A percentile compares a stretch with the other conserved stretches of the same genome.
phyloP scores from a whole-genome alignment of 1,140 invertebrate species.

The Venturia canescens region DNA sequence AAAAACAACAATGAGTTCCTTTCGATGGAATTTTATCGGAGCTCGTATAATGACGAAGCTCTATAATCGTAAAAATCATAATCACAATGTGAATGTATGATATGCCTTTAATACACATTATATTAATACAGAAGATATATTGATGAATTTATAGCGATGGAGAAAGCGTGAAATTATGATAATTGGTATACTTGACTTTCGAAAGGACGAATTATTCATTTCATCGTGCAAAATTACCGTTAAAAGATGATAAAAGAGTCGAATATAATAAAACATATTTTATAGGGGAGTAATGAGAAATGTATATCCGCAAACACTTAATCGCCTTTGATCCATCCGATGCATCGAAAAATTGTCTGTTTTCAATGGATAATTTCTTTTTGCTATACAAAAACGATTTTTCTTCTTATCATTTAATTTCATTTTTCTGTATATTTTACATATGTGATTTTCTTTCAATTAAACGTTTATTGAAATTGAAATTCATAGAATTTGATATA shows the following conservation, averaged over 20 bases:
- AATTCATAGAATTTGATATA: neutral
- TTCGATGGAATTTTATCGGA: conserved; percentile 30
- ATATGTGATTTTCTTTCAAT: too few relatives aligned
- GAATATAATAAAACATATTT: too few relatives aligned
- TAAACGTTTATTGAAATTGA: too few relatives aligned
- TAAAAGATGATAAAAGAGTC: neutral
- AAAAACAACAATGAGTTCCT: conserved; percentile 19
- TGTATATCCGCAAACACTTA: too few relatives aligned
- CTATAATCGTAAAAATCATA: conserved; percentile 9
- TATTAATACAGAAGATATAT: neutral
- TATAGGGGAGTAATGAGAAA: too few relatives aligned
- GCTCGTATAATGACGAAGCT: conserved; percentile 22
- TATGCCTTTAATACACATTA: neutral
- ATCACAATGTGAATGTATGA: conserved; percentile 13
- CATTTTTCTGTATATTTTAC: too few relatives aligned
- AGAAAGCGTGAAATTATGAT: conserved; percentile 22
- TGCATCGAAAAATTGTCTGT: too few relatives aligned
- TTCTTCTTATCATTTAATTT: too few relatives aligned
- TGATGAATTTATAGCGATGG: neutral
- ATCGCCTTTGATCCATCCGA: too few relatives aligned
- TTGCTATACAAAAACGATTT: too few relatives aligned
- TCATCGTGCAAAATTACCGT: neutral
- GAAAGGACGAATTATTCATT: conserved; percentile 10
- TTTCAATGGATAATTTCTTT: too few relatives aligned
- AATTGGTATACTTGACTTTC: conserved; percentile 19